phyloP scores from a whole-genome alignment of 2,888 invertebrate species.

The Cecidostiba fungosa region DNA sequence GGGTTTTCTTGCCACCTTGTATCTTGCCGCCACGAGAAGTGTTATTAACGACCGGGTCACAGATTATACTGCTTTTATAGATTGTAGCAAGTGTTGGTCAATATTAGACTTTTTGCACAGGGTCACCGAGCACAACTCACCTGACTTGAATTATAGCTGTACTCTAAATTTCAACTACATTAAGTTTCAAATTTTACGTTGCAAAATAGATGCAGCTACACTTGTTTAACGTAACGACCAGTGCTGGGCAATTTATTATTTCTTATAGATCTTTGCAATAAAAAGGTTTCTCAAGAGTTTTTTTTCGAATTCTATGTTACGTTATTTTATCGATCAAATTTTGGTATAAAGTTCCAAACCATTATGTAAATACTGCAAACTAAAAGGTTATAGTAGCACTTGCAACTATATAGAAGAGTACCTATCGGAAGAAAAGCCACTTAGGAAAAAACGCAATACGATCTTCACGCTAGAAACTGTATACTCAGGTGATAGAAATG shows the following conservation, averaged over 20 bases:
- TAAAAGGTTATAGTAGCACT: not conserved
- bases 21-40: slow-evolving; percentile 51
- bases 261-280: not conserved
- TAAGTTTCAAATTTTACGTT: not conserved
- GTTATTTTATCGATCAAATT: too few species aligned
- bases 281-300: too few species aligned
- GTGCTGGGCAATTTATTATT: not conserved
- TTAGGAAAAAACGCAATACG: slow-evolving; percentile 21
- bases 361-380: too few species aligned
- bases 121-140: not conserved
- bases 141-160: slow-evolving; percentile 43
- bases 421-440: not conserved
- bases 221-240: not conserved
- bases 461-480: not conserved
- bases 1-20: slow-evolving; percentile 55
- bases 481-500: not conserved
- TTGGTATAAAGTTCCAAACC: too few species aligned
- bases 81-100: slow-evolving; percentile 55
- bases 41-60: slow-evolving; percentile 60
- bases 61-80: slow-evolving; percentile 59
- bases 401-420: not conserved
- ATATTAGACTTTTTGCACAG: slow-evolving; percentile 37
- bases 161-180: not conserved
- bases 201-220: not conserved
- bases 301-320: too few species aligned